Percentiles rank a stretch among this genome's conserved stretches.
Evolutionary conservation across 2,888 invertebrate genomes (phyloP).

Genomic region (Lochmaea crataegi): DNA sequence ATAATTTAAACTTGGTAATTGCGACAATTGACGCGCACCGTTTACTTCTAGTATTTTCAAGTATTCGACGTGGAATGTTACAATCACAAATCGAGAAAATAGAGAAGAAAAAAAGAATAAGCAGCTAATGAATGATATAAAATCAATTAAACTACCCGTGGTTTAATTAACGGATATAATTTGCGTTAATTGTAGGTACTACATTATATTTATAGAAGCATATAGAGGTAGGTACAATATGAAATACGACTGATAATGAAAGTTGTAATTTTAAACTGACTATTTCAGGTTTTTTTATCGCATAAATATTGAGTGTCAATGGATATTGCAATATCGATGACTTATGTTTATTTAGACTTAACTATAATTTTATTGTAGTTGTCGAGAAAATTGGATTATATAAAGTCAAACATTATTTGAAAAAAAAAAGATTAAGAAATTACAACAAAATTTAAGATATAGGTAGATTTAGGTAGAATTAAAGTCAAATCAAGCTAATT

Average conservation of each 20-base stretch:
- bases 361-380: background rate
- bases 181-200: background rate
- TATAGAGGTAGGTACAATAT: too few relatives aligned
- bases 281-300: background rate
- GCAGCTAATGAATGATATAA: background rate
- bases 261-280: background rate
- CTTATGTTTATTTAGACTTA: too few relatives aligned
- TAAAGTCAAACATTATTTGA: too few relatives aligned
- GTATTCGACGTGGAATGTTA: background rate
- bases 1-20: background rate
- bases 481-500: too few relatives aligned
- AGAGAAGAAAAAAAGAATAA: background rate
- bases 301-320: background rate
- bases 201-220: background rate
- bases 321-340: too few relatives aligned
- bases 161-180: slow-evolving; percentile 3
- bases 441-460: too few relatives aligned
- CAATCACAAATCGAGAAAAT: background rate
- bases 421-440: too few relatives aligned
- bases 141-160: slow-evolving; percentile 4
- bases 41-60: background rate
- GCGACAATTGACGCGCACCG: background rate
- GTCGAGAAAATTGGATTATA: too few relatives aligned
- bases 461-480: too few relatives aligned
- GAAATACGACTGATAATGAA: background rate